Percentiles rank a stretch among this genome's conserved stretches.
These are phyloP conservation scores for Eristalis arbustorum DNA, from an alignment of 2,888 invertebrate species.

Conservation along the genomic window DNA sequence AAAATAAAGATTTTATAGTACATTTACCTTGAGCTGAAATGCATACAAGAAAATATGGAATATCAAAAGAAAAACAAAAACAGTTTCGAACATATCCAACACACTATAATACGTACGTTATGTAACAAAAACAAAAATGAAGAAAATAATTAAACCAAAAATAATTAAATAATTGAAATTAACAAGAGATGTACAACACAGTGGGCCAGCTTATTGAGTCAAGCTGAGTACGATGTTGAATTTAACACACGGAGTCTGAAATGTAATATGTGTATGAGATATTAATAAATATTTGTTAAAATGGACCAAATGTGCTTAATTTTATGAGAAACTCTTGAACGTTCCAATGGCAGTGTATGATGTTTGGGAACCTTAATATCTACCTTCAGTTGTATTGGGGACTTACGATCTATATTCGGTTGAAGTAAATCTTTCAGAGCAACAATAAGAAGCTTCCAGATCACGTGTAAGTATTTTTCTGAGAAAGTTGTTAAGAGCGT, in stretches of 20 bases:
- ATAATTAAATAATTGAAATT: constrained; percentile 23
- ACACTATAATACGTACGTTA: constrained; percentile 33
- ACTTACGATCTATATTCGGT: too few species aligned
- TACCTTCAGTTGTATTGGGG: too few species aligned
- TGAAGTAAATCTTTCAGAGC: too few species aligned
- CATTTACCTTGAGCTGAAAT: neutral
- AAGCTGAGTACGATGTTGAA: constrained; percentile 25
- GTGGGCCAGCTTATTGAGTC: constrained; percentile 27
- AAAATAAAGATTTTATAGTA: neutral
- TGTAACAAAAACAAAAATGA: constrained; percentile 12
- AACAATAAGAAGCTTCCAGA: too few species aligned
- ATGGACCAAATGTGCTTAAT: neutral
- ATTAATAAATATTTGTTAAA: constrained; percentile 63
- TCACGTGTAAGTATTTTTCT: too few species aligned
- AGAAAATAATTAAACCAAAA: constrained; percentile 49
- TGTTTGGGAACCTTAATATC: too few species aligned
- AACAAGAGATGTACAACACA: constrained; percentile 5
- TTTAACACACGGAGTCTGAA: constrained; percentile 12
- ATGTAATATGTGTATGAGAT: constrained; percentile 37
- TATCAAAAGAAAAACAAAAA: neutral
- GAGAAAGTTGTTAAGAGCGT: too few species aligned
- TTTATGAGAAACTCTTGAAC: neutral
- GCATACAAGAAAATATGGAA: neutral
- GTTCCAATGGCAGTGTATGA: too few species aligned
- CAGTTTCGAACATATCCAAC: constrained; percentile 53